Conservation (phyloP, 2,797 vertebrate genomes). For the Epinephelus coioides region DNA sequence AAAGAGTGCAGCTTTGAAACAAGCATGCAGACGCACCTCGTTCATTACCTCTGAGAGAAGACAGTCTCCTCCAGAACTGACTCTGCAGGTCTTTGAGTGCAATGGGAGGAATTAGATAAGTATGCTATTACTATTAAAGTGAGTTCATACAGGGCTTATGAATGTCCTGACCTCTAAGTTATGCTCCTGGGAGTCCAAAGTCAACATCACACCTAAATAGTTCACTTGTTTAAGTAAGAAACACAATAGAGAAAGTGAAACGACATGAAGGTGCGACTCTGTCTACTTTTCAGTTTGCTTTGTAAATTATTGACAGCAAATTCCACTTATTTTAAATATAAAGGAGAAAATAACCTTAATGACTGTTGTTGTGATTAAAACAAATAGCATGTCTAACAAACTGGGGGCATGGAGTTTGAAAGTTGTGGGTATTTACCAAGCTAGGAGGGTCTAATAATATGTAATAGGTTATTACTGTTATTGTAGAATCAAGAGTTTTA, state of each 20-base stretch:
- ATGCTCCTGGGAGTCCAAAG: background rate
- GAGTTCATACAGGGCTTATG: conserved; percentile 12
- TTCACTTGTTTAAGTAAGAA: background rate
- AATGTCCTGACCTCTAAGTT: conserved; percentile 1
- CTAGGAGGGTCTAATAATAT: background rate
- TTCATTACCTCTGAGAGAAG: conserved; percentile 72
- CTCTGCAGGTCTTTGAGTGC: conserved; percentile 68
- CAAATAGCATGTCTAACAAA: background rate
- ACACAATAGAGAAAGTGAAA: conserved; percentile 4
- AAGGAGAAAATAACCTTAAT: background rate
- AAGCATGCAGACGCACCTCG: conserved; percentile 69
- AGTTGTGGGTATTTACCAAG: background rate
- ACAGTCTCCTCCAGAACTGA: conserved; percentile 71
- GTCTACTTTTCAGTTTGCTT: background rate
- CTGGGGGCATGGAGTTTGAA: background rate
- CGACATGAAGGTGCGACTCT: background rate
- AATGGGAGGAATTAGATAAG: conserved; percentile 65
- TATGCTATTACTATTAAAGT: conserved; percentile 46
- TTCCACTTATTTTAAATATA: background rate
- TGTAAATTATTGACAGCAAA: background rate
- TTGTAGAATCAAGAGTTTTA: background rate
- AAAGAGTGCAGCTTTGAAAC: conserved; percentile 49
- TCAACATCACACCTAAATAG: conserved; percentile 12
- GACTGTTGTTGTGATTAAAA: background rate
- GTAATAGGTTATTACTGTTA: background rate